A percentile compares a stretch with the other conserved stretches of the same genome.
phyloP scores from a whole-genome alignment of 2,888 invertebrate genomes.

The Cryptus viduatorius region DNA sequence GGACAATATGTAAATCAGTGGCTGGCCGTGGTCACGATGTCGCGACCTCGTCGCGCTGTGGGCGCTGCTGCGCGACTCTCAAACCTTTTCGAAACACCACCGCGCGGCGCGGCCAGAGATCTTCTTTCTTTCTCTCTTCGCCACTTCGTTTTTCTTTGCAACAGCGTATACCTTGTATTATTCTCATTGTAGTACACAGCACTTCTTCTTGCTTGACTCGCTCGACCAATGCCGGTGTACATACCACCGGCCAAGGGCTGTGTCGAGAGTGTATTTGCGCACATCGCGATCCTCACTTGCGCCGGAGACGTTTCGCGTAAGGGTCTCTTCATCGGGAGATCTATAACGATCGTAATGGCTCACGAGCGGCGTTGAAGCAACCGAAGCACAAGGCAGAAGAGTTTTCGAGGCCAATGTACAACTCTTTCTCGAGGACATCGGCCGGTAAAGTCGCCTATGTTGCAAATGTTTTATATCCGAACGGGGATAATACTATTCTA shows the following conservation, averaged over 20 bases:
- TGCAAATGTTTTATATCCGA: background rate
- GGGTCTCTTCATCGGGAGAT: constrained; percentile 75
- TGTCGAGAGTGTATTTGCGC: constrained; percentile 62
- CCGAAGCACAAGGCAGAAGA: constrained; percentile 23
- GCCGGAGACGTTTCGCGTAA: constrained; percentile 76
- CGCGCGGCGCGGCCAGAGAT: constrained; percentile 34
- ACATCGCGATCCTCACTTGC: constrained; percentile 64
- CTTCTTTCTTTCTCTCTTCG: constrained; percentile 25
- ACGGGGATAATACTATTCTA: constrained; percentile 15
- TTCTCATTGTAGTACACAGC: constrained; percentile 53
- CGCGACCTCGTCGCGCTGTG: constrained; percentile 82
- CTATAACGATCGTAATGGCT: constrained; percentile 80
- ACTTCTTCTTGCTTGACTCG: constrained; percentile 35
- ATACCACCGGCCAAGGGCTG: constrained; percentile 1
- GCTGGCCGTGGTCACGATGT: constrained; percentile 84
- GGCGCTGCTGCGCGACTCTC: constrained; percentile 63
- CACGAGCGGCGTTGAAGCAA: constrained; percentile 64
- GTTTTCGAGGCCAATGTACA: constrained; percentile 52
- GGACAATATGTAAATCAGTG: constrained; percentile 85
- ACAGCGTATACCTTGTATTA: constrained; percentile 60
- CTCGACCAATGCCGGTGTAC: constrained; percentile 8
- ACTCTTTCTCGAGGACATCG: constrained; percentile 48
- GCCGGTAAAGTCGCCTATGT: background rate
- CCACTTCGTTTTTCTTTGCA: constrained; percentile 50
- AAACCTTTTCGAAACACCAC: constrained; percentile 61